Percentiles rank a stretch among this genome's conserved stretches.
Evolutionary conservation across 2,888 invertebrate species (phyloP).

Genomic region (Eristalis pertinax): DNA sequence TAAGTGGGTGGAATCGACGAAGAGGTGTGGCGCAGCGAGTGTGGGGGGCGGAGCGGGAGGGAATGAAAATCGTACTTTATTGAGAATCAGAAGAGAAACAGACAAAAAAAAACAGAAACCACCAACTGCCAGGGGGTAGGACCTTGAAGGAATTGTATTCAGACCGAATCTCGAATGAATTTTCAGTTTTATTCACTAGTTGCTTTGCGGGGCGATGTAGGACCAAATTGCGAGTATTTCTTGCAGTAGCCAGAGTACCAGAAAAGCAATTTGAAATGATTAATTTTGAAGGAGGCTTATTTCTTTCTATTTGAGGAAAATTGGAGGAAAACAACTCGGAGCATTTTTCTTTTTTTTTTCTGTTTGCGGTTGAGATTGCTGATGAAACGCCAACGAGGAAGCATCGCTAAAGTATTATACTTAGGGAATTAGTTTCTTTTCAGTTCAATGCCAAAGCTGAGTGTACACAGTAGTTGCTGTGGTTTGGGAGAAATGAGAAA

Average conservation of each 20-base stretch:
- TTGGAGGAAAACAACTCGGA: constrained; percentile 7
- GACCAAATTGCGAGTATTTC: background rate
- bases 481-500: background rate
- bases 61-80: constrained; percentile 44
- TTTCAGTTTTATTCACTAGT: constrained; percentile 42
- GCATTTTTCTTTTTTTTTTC: background rate
- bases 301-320: background rate
- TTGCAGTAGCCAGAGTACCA: constrained; percentile 17
- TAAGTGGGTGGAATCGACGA: background rate
- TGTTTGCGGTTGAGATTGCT: background rate
- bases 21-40: background rate
- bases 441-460: constrained; percentile 18
- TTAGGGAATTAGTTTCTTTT: constrained; percentile 26
- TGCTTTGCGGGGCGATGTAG: background rate
- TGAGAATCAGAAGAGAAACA: constrained; percentile 22
- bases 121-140: constrained; percentile 9
- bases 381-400: background rate
- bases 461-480: background rate
- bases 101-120: background rate
- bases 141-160: constrained; percentile 44
- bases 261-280: constrained; percentile 46
- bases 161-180: constrained; percentile 21
- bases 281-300: constrained; percentile 24
- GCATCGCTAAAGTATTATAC: constrained; percentile 17
- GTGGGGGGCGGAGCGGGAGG: background rate